Evolutionary conservation across 2,113 vertebrate species (phyloP).

Genomic region (Myanophis thanlyinensis): DNA sequence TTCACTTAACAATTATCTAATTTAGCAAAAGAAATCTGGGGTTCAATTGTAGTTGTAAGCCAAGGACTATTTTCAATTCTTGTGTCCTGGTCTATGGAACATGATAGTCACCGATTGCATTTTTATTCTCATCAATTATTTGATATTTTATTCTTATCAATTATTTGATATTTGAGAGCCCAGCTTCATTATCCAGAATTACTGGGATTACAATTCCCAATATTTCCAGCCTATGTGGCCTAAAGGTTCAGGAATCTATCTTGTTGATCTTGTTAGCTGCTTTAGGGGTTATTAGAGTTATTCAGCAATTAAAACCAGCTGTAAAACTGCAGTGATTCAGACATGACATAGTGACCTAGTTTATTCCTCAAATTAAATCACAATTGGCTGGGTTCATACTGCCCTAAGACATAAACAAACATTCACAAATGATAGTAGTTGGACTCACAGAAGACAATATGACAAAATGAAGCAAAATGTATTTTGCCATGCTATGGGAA

Average conservation of each 20-base stretch:
- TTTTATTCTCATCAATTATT: not conserved
- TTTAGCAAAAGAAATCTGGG: not conserved
- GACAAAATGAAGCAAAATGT: not conserved
- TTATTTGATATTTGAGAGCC: not conserved
- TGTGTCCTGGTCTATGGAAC: not conserved
- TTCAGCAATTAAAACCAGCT: not conserved
- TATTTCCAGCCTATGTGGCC: not conserved
- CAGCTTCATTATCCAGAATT: not conserved
- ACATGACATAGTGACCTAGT: not conserved
- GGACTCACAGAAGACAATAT: not conserved
- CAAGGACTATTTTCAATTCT: not conserved
- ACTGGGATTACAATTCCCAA: not conserved
- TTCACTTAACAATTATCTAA: not conserved
- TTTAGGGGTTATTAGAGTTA: not conserved
- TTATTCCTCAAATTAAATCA: not conserved
- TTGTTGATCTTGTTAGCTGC: not conserved
- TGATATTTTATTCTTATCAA: not conserved
- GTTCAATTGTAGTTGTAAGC: not conserved
- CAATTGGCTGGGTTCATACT: not conserved
- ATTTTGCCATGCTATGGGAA: not conserved
- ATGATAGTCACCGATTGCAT: not conserved
- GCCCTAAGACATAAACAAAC: not conserved
- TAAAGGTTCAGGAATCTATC: not conserved
- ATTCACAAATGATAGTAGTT: not conserved
- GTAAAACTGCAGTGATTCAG: not conserved